These are phyloP conservation scores for Parauchenoglanis punctatus DNA, from an alignment of 2,797 vertebrate species.

Conservation along the genomic window DNA sequence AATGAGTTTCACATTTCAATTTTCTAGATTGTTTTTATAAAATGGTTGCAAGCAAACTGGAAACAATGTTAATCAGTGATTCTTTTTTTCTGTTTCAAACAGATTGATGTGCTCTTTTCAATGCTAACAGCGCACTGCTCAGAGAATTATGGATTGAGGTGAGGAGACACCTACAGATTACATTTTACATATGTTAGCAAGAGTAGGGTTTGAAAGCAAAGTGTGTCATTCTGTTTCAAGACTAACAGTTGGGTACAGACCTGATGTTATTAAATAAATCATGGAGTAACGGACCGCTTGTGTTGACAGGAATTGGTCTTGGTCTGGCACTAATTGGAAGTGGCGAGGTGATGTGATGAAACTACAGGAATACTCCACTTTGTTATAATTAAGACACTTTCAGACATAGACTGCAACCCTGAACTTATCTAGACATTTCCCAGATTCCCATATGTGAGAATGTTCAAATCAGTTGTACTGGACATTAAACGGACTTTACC, in stretches of 20 bases:
- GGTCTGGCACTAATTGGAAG: constrained; percentile 70
- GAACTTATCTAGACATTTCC: too few species aligned
- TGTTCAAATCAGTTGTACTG: too few species aligned
- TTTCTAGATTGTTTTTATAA: neutral
- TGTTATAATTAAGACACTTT: constrained; percentile 65
- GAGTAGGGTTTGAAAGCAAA: neutral
- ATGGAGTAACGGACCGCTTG: constrained; percentile 51
- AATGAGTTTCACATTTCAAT: neutral
- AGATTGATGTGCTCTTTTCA: neutral
- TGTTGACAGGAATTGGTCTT: constrained; percentile 45
- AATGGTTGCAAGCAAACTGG: neutral
- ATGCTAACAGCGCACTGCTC: neutral
- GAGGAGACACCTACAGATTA: neutral
- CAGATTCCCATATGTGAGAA: too few species aligned
- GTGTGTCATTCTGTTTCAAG: neutral
- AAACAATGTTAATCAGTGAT: neutral
- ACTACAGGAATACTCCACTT: constrained; percentile 70
- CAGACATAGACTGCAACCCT: too few species aligned
- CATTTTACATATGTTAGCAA: too few species aligned
- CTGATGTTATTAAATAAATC: constrained; percentile 59
- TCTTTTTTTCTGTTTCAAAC: neutral
- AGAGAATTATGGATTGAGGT: neutral
- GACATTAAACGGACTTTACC: too few species aligned
- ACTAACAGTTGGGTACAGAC: constrained; percentile 48
- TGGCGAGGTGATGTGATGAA: constrained; percentile 73